Conservation (phyloP, 37 sponge, comb jelly and placozoan genomes). For the Amphimedon queenslandica region DNA sequence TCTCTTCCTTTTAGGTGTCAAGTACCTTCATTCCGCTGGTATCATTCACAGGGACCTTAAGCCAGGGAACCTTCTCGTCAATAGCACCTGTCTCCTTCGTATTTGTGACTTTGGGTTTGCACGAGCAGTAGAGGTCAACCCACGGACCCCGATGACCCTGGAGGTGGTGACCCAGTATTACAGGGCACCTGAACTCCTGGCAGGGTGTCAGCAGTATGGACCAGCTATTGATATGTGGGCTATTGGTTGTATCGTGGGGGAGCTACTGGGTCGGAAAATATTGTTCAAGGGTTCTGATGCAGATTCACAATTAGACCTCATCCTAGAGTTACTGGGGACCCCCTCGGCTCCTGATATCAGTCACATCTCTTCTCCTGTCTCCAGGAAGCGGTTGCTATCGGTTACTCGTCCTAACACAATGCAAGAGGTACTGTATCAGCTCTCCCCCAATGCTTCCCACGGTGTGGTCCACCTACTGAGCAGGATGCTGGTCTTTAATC, state of each 20-base stretch:
- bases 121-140: slow-evolving; percentile 71
- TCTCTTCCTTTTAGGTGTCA: slow-evolving; percentile 46
- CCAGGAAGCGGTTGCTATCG: slow-evolving; percentile 47
- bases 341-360: slow-evolving; percentile 51
- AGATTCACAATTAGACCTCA: slow-evolving; percentile 67
- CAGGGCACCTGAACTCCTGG: slow-evolving; percentile 84
- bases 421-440: slow-evolving; percentile 47
- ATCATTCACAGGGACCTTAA: slow-evolving; percentile 88
- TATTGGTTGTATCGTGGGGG: slow-evolving; percentile 87
- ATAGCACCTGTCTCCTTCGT: slow-evolving; percentile 76
- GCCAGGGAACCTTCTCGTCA: slow-evolving; percentile 85
- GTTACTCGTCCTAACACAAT: slow-evolving; percentile 35
- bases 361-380: slow-evolving; percentile 40
- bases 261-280: slow-evolving; percentile 72
- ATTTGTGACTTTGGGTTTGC: slow-evolving; percentile 96
- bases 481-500: slow-evolving; percentile 78
- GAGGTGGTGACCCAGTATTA: slow-evolving; percentile 94
- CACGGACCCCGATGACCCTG: slow-evolving; percentile 70
- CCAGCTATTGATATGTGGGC: slow-evolving; percentile 91
- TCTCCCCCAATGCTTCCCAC: slow-evolving; percentile 60
- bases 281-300: slow-evolving; percentile 71
- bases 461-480: slow-evolving; percentile 80
- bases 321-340: slow-evolving; percentile 76
- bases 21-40: slow-evolving; percentile 87
- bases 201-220: slow-evolving; percentile 82